Percentiles rank a stretch among this genome's conserved stretches.
Evolutionary conservation across 2,113 vertebrate genomes (phyloP).

Genomic region (Archilochus colubris): DNA sequence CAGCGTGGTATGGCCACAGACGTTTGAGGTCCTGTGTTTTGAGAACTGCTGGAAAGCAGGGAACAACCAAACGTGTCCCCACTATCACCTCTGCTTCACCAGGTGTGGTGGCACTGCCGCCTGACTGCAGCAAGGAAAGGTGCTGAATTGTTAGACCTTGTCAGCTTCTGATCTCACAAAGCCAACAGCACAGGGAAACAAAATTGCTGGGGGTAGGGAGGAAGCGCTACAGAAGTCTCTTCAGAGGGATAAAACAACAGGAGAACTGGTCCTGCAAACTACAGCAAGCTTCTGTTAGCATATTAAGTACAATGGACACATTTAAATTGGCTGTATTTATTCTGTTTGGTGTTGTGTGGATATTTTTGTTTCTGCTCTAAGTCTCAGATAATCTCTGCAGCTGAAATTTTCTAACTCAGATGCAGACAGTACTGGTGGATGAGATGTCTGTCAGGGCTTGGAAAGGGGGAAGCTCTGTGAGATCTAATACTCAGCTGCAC

Average conservation of each 20-base stretch:
- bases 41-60: not conserved
- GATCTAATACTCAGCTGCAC: not conserved
- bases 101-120: accelerated
- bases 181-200: not conserved
- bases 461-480: not conserved
- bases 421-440: not conserved
- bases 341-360: not conserved
- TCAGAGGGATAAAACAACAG: not conserved
- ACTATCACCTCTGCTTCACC: accelerated
- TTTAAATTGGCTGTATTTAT: not conserved
- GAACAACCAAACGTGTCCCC: not conserved
- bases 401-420: not conserved
- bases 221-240: accelerated
- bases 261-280: not conserved
- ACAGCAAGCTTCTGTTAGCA: not conserved
- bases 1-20: accelerated
- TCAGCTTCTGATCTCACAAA: not conserved
- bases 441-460: not conserved
- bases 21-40: not conserved
- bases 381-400: not conserved
- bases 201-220: not conserved
- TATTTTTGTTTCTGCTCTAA: not conserved
- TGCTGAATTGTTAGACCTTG: accelerated
- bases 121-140: not conserved
- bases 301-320: no score